Conservation (phyloP, 2,797 vertebrate species). For the Hemibagrus guttatus region DNA sequence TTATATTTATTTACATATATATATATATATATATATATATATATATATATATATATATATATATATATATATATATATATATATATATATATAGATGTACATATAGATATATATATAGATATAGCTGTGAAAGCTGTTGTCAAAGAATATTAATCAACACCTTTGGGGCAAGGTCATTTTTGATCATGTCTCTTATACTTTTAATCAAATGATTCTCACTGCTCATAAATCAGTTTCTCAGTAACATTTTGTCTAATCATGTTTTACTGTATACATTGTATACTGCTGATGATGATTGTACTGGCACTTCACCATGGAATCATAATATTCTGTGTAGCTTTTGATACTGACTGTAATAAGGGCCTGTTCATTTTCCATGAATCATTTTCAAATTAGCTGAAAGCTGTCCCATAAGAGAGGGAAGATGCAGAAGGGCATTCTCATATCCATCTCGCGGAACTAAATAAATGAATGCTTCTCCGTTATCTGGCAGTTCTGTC, state of each 20-base stretch:
- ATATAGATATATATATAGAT: too few species aligned
- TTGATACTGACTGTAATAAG: slow-evolving; percentile 46
- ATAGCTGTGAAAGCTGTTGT: background rate
- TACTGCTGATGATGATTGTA: background rate
- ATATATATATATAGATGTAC: too few species aligned
- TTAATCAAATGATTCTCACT: background rate
- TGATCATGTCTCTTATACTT: background rate
- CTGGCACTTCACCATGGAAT: background rate
- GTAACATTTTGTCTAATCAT: background rate
- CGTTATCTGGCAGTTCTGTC: slow-evolving; percentile 53
- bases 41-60: too few species aligned
- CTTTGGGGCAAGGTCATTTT: background rate
- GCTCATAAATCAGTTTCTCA: background rate
- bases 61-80: too few species aligned
- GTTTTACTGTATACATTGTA: background rate
- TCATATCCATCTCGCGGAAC: slow-evolving; percentile 35
- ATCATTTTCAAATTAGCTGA: slow-evolving; percentile 50
- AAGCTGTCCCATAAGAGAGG: slow-evolving; percentile 12
- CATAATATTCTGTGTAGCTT: slow-evolving; percentile 17
- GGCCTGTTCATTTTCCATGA: slow-evolving; percentile 35
- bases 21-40: too few species aligned
- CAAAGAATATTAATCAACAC: background rate
- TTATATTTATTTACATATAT: too few species aligned
- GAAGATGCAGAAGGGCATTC: slow-evolving; percentile 10
- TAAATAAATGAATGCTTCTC: slow-evolving; percentile 48